These are phyloP conservation scores for Xyrauchen texanus DNA, from an alignment of 2,113 vertebrate genomes.

Conservation along the genomic window DNA sequence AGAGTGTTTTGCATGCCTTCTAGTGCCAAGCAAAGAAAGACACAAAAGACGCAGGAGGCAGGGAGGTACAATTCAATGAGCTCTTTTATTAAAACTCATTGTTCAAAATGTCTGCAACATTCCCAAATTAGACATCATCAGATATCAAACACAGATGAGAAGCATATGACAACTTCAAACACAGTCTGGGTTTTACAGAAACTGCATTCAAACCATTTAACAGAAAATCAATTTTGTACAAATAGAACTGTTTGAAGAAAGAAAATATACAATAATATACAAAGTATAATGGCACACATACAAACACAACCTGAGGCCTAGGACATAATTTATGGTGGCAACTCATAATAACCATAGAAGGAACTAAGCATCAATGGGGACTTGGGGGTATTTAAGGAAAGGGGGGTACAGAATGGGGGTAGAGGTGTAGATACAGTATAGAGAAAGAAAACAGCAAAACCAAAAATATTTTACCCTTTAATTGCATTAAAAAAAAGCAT, in stretches of 20 bases:
- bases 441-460: no score
- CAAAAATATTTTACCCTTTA: no score
- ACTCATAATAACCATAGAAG: conserved; percentile 7
- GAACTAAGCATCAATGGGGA: background rate
- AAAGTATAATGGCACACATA: conserved; percentile 2
- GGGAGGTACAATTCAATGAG: conserved; percentile 30
- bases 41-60: conserved; percentile 36
- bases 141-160: conserved; percentile 1
- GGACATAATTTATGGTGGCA: background rate
- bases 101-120: background rate
- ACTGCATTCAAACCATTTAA: background rate
- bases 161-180: background rate
- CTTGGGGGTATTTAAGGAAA: background rate
- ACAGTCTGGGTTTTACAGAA: background rate
- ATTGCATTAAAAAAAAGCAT: background rate
- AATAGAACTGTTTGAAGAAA: background rate
- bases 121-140: background rate
- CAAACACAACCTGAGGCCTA: background rate
- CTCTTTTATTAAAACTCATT: conserved; percentile 10
- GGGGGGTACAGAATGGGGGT: no score
- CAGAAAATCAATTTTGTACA: background rate
- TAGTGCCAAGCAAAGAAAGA: conserved; percentile 33
- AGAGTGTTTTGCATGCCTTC: conserved; percentile 10
- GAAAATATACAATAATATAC: conserved; percentile 6
- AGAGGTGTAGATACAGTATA: no score